Evolutionary conservation across 2,113 vertebrate species (phyloP), one percentile per base, ranked within the genome.

Genomic region (Lutjanus erythropterus): DNA sequence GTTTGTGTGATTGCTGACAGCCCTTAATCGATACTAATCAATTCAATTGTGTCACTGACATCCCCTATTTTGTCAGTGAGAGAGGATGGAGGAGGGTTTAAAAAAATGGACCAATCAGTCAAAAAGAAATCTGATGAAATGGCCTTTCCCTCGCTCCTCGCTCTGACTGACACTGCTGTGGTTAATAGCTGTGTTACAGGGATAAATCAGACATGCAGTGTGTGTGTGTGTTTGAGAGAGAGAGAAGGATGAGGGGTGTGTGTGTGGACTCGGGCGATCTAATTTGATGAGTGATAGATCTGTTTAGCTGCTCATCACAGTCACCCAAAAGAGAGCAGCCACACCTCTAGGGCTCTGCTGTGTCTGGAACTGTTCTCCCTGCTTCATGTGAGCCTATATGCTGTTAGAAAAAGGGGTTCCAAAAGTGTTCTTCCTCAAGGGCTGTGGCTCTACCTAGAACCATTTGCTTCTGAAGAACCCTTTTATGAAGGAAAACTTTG

Each of bases 91-190:
- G 59, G 35, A 29, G 46, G 69, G 35, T 69, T 80, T 76, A 86
- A 87, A 86, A 86, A 78, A 87, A 89, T 35, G 35, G 50, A 80
- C 46, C 49, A 89, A 81, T 92, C 78, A 78, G 83, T 92, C 70
- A 89, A 85, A 92, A 89, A 87, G 69, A 89, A 91, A 86, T 71
- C 75, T 80, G 78, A 88, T 91, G 62, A 91, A 91, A 90, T 87
- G 83, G 86, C 82, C 74, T 88, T 61, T 79, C 69, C 31, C 60
- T 82, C 64, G 77, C 70, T 78, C 58, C 56, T 76, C 75, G 62
- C 72, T 88, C 84, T 80, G 42, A 68, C 80, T 86, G 87, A 86
- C 83, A 81, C 55, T 16, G 50, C 81, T 78, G 62, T 82, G 59
- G 75, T 87, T 89, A 83, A 86, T 84, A 82, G 86, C 80, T 79